Evolutionary conservation across 2,113 vertebrate species (phyloP).

Genomic region (Ardeotis arabs): DNA sequence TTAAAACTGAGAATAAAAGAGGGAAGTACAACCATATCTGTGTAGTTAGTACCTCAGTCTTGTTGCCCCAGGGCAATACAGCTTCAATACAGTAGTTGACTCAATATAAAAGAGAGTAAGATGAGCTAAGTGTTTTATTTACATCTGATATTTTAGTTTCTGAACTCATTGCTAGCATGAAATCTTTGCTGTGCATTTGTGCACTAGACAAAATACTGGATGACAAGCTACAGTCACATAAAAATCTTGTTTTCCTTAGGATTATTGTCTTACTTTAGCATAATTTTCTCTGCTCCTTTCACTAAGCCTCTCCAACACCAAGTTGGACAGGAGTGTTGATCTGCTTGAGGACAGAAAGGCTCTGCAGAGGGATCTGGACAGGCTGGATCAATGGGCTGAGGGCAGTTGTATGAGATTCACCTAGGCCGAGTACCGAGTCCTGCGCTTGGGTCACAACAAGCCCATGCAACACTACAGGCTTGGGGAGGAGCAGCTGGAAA

Average conservation of each 20-base stretch:
- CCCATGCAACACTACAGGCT: too few species aligned
- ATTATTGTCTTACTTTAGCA: not conserved
- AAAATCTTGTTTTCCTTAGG: not conserved
- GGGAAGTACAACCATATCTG: accelerated
- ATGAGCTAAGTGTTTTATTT: not conserved
- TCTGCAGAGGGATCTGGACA: too few species aligned
- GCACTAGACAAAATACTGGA: not conserved
- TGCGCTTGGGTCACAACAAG: too few species aligned
- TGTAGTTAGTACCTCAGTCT: not conserved
- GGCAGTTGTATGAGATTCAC: too few species aligned
- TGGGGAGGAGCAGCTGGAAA: too few species aligned
- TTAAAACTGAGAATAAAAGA: not conserved
- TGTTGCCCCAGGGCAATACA: not conserved
- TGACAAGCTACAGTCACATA: not conserved
- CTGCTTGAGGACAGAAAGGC: too few species aligned
- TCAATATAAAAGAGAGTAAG: not conserved
- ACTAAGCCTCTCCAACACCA: not conserved
- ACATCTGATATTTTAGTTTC: not conserved
- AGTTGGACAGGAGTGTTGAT: too few species aligned
- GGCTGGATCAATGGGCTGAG: too few species aligned
- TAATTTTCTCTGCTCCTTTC: not conserved
- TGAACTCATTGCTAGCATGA: not conserved
- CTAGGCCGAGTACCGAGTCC: too few species aligned
- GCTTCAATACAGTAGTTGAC: not conserved
- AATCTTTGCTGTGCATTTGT: not conserved